Evolutionary conservation across 2,888 invertebrate species (phyloP), one percentile per base, ranked within the genome.

Genomic region (Diloba caeruleocephala): DNA sequence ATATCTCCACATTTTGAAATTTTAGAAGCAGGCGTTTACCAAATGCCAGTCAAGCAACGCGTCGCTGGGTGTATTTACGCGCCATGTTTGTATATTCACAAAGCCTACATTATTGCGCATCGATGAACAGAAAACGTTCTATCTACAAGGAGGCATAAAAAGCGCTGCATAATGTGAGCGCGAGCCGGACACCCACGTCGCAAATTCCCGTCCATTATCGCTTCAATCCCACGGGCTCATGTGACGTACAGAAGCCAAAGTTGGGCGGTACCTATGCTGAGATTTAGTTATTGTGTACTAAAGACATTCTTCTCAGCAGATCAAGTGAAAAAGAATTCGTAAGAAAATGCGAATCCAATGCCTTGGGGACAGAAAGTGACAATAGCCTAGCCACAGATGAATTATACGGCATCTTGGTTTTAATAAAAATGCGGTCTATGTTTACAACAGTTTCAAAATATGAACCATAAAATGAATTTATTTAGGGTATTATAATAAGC

Each of bases 111-210:
- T 87, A 87, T 81, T 84, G 80, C 83, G 86, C 88, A 74, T 78
- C 79, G 81, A 76, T 85, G 85, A 78, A 75, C 80, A 79, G 74
- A 78, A 80, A 74, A 74, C 77, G 76, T 75, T 76, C 67, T 71
- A 74, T 76, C 64, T 74, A 76, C 60, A 74, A 71, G 75, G 69
- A 71, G 57, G 72, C 69, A 81, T 82, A 90, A 91, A 90, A 92
- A 90, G 77, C 81, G 76, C 79, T 80, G 79, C 80, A 89, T 84
- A 89, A 89, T 85, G 82, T 81, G 77, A 72, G 76, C 75, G 79
- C 76, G 79, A 71, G 77, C 69, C 74, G 92, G 85, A 92, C 92
- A 92, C 92, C 92, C 92, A 93, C 92, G 92, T 87, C 53, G 92
- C 84, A 48, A 82, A 86, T 84, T 85, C 82, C 66, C 79, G 72